Evolutionary conservation across 2,113 vertebrate genomes (phyloP).

Genomic region (Crotalus horridus): DNA sequence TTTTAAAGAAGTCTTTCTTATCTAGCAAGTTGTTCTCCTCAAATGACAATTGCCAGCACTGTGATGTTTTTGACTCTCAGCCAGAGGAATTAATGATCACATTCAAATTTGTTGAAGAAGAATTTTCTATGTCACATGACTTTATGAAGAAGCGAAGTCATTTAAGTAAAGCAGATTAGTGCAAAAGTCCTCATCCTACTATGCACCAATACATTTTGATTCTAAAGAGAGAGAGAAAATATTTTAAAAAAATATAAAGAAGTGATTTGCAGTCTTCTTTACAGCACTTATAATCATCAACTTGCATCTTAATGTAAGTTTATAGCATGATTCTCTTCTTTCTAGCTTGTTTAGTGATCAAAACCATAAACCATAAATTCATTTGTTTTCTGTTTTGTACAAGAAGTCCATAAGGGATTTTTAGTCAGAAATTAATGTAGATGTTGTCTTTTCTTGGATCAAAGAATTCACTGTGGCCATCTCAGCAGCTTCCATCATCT

Average conservation of each 20-base stretch:
- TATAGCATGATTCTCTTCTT: neutral
- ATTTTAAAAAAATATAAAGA: neutral
- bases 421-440: neutral
- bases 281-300: neutral
- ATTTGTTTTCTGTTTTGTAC: neutral
- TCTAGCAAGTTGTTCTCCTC: neutral
- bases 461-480: neutral
- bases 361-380: neutral
- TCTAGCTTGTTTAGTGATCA: neutral
- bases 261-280: neutral
- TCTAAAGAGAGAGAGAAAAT: neutral
- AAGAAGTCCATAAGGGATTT: neutral
- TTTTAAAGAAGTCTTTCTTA: neutral
- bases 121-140: neutral
- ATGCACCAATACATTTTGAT: neutral
- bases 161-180: neutral
- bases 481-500: neutral
- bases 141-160: neutral
- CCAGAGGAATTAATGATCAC: neutral
- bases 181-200: neutral
- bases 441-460: neutral
- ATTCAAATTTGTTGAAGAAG: neutral
- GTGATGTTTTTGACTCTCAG: neutral
- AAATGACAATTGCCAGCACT: neutral
- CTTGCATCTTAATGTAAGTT: neutral